Evolutionary conservation across 2,797 vertebrate genomes (phyloP).

Genomic region (Halcyon smyrnensis): DNA sequence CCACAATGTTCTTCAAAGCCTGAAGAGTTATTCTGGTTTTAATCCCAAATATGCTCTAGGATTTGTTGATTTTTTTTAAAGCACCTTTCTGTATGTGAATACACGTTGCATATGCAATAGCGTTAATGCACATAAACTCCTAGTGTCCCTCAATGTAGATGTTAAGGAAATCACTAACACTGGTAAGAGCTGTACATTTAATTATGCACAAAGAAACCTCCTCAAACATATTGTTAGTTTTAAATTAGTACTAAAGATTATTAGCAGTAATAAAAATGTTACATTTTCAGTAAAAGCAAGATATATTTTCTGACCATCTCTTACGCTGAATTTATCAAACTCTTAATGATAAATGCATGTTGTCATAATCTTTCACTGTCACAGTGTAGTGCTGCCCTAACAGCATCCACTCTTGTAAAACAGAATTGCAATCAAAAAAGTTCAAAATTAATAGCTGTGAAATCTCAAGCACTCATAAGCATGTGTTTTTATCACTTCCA

Average conservation of each 20-base stretch:
- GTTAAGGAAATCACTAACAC: neutral
- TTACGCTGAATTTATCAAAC: constrained; percentile 50
- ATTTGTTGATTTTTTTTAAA: neutral
- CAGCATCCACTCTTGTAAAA: constrained; percentile 67
- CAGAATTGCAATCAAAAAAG: constrained; percentile 66
- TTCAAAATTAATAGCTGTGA: constrained; percentile 72
- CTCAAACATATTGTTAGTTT: neutral
- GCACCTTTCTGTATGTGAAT: neutral
- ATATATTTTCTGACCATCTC: constrained; percentile 25
- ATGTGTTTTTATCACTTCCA: constrained; percentile 66
- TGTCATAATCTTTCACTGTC: constrained; percentile 62
- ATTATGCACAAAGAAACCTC: neutral
- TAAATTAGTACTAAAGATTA: neutral
- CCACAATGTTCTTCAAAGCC: neutral
- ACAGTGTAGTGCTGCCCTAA: constrained; percentile 45
- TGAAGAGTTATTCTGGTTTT: neutral
- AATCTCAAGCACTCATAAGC: constrained; percentile 63
- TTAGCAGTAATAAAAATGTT: neutral
- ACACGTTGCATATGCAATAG: neutral
- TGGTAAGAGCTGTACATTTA: neutral
- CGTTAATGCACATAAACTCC: neutral
- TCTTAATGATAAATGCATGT: constrained; percentile 72
- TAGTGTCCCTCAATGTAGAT: neutral
- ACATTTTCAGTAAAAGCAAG: neutral
- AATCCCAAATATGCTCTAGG: neutral